phyloP scores from a whole-genome alignment of 2,888 invertebrate species.

The Hermodice carunculata region DNA sequence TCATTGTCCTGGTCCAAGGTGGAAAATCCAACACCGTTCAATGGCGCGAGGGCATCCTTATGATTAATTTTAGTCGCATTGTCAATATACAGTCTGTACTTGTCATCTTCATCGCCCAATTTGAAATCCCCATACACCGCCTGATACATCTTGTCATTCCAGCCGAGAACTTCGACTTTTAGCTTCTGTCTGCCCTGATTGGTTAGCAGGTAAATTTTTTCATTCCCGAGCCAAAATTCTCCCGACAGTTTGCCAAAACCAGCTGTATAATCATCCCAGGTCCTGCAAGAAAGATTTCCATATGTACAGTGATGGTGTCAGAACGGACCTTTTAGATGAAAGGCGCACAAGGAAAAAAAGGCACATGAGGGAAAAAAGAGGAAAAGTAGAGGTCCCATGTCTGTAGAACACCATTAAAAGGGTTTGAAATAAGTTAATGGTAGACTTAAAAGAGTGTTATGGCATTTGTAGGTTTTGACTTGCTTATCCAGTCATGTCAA shows the following conservation, averaged over 20 bases:
- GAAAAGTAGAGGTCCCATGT: no score
- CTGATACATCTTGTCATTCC: slow-evolving; percentile 39
- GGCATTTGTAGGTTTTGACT: no score
- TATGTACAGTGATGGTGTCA: no score
- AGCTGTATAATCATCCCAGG: slow-evolving; percentile 83
- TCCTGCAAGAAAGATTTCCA: slow-evolving; percentile 71
- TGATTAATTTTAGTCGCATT: slow-evolving; percentile 32
- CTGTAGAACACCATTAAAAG: no score
- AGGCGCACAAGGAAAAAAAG: no score
- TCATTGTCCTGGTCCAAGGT: slow-evolving; percentile 39
- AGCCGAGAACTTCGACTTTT: slow-evolving; percentile 34
- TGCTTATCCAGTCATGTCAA: no score
- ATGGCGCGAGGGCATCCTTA: slow-evolving; percentile 25
- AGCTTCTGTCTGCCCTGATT: slow-evolving; percentile 34
- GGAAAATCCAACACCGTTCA: slow-evolving; percentile 34
- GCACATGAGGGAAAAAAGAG: no score
- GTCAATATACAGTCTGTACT: slow-evolving; percentile 13
- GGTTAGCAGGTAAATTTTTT: slow-evolving; percentile 83
- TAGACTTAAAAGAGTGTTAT: no score
- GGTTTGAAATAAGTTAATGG: no score
- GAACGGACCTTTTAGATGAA: no score
- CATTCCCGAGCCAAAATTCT: slow-evolving; percentile 90
- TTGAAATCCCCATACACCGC: slow-evolving; percentile 33
- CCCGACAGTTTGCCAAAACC: slow-evolving; percentile 81
- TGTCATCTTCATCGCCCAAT: slow-evolving; percentile 1